Percentiles rank a stretch among this genome's conserved stretches.
These are phyloP conservation scores for Lordiphosa andalusiaca DNA, from an alignment of 2,888 invertebrate genomes.

Conservation along the genomic window DNA sequence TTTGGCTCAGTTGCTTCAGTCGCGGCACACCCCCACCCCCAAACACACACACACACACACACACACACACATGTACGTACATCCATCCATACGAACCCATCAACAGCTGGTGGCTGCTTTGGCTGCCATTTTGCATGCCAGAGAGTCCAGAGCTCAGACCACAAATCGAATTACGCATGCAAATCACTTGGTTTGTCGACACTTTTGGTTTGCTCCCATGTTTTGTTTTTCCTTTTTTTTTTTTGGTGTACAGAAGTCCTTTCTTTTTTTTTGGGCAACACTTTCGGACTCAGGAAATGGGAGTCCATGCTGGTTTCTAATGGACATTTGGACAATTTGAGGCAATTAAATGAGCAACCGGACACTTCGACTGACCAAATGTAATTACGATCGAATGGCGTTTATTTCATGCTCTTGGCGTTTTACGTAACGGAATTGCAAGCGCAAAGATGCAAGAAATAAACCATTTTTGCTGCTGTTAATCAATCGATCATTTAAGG, in stretches of 20 bases:
- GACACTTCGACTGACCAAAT: conserved; percentile 13
- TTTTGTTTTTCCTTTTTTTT: too few species aligned
- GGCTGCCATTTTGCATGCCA: conserved; percentile 21
- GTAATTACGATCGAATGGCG: conserved; percentile 17
- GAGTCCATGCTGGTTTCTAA: conserved; percentile 30
- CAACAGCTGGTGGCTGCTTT: conserved; percentile 8
- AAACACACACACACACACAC: conserved; percentile 7
- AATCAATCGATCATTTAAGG: too few species aligned
- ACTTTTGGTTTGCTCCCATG: conserved; percentile 20
- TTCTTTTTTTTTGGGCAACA: conserved; percentile 28
- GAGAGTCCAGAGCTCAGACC: conserved; percentile 47
- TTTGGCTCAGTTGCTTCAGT: too few species aligned
- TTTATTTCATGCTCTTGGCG: not conserved
- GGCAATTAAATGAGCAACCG: conserved; percentile 51
- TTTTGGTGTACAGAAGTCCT: too few species aligned
- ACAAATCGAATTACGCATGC: conserved; percentile 70
- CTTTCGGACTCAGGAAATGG: conserved; percentile 23
- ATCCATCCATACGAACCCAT: not conserved
- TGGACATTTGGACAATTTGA: conserved; percentile 60
- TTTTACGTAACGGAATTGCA: not conserved
- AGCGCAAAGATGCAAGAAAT: not conserved
- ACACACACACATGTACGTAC: conserved; percentile 1
- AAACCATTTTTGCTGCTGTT: too few species aligned
- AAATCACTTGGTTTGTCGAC: conserved; percentile 58
- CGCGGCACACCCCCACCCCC: not conserved